These are phyloP conservation scores for Rafetus swinhoei DNA, from an alignment of 2,113 vertebrate species.

Conservation along the genomic window DNA sequence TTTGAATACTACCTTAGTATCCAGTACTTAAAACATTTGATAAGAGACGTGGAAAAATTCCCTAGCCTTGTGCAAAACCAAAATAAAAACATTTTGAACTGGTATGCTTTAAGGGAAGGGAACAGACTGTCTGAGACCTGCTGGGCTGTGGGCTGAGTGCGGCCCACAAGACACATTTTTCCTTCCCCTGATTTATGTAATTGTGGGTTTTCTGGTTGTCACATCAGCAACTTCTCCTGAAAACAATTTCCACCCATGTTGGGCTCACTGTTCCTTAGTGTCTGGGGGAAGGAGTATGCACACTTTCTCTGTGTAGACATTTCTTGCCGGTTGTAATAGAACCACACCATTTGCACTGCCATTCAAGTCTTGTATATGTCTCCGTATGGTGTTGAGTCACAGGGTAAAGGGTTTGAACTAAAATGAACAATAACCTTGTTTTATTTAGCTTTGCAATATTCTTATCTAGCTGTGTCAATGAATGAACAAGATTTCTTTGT, in stretches of 20 bases:
- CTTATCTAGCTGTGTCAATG: not conserved
- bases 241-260: fast-evolving
- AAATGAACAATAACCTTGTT: not conserved
- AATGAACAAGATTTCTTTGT: not conserved
- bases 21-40: not conserved
- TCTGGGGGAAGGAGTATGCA: not conserved
- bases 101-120: not conserved
- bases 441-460: not conserved
- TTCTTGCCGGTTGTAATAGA: not conserved
- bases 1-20: not conserved
- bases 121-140: not conserved
- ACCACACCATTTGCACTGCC: not conserved
- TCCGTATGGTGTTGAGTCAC: not conserved
- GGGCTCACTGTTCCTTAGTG: not conserved
- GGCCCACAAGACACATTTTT: too few relatives aligned
- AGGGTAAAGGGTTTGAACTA: not conserved
- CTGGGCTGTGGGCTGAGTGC: too few relatives aligned
- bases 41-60: not conserved
- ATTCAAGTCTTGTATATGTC: not conserved
- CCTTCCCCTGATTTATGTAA: not conserved
- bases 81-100: not conserved
- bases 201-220: not conserved
- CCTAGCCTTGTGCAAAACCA: not conserved
- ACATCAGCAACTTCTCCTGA: not conserved
- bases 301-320: not conserved